Conservation (phyloP, 2,113 vertebrate species). For the Bos indicus region DNA sequence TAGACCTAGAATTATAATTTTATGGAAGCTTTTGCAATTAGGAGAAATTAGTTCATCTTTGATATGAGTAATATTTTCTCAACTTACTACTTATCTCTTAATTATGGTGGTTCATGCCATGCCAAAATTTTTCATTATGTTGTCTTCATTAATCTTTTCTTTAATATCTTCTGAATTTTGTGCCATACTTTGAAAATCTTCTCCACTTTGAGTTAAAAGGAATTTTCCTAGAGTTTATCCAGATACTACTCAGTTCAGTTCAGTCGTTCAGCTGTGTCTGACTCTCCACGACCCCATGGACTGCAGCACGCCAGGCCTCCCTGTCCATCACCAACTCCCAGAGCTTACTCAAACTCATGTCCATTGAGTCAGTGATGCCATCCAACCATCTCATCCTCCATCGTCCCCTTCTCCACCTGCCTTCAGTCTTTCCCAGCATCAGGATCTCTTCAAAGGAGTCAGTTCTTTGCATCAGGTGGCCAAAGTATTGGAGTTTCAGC, state of each 20-base stretch:
- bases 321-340: neutral
- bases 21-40: neutral
- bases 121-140: neutral
- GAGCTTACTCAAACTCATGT: neutral
- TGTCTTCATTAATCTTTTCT: neutral
- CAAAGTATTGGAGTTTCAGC: no score
- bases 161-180: neutral
- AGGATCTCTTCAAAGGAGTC: no score
- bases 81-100: neutral
- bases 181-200: neutral
- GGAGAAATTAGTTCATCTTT: neutral
- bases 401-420: no score
- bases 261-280: neutral
- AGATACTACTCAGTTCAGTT: neutral
- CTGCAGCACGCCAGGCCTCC: neutral
- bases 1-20: neutral
- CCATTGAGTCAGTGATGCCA: neutral
- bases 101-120: neutral
- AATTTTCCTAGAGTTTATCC: neutral
- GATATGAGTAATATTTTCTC: neutral
- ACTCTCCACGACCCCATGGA: neutral
- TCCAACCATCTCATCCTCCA: neutral
- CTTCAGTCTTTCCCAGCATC: no score
- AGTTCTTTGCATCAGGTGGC: no score
- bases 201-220: neutral